Base-by-base conservation (phyloP, 2,888 invertebrate species). In the Deilephila elpenor region DNA sequence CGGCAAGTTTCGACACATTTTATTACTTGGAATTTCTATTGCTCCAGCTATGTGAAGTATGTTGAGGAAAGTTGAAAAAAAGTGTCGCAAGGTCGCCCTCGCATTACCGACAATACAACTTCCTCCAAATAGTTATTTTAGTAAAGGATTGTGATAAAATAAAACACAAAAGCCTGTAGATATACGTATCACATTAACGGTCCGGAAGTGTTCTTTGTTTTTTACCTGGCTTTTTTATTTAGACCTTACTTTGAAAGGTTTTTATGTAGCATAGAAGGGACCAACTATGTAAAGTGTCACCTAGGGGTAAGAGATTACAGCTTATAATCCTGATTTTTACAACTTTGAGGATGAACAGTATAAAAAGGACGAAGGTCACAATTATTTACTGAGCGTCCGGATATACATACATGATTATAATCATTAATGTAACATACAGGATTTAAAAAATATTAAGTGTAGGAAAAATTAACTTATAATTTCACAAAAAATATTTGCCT, bases 11-110 rank as follows among this genome's bases (percentile, higher is more conserved):
- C 62, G 56, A 34, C 71, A 71, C 56, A 62, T 73, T 71, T 73
- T 62, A 71, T 73, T 73, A 71, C 62, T 73, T 44, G 34, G 62
- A 71, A 62, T 53, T 70, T 73, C 29, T 70, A 73, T 70, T 70
- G 44, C 44, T 64, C 51, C 59, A 60, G 34, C 53, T 53, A 44
- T 62, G 25, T 34, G 44, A 72, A 72, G 70, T 56, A 44, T 11
- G 53, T 56, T 61, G 62, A 59, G 64, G 64, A 71, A 71, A 62
- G 61, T 62, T 73, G 25, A 5, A 56, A 70, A 60, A 71, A 32
- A 34, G 73, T 44, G 25, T 44, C 11, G 59, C 20, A 53, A 73
- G 51, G 70, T 70, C 73, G 37, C n/a, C 34, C 34, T 19, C 34
- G 37, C 37, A 29, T 51, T 25, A 51, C 17, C 17, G 25, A 67